Evolutionary conservation across 2,888 invertebrate genomes (phyloP).

Genomic region (Platerodrilus igneus): DNA sequence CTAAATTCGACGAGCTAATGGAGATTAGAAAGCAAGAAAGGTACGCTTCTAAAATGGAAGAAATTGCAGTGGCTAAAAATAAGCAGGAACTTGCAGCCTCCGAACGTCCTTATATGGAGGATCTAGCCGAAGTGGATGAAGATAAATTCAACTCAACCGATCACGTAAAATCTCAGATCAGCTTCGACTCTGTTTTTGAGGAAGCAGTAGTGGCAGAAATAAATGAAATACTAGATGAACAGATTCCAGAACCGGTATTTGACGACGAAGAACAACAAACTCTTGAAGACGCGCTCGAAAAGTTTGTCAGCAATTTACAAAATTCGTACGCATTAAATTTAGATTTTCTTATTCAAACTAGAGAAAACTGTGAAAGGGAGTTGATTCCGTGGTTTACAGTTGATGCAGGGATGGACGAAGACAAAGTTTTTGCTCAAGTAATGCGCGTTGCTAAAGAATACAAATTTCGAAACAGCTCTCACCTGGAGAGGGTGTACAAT

Average conservation of each 20-base stretch:
- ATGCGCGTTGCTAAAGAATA: conserved; percentile 38
- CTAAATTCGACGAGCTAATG: conserved; percentile 35
- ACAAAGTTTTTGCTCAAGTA: conserved; percentile 35
- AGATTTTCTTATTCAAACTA: conserved; percentile 47
- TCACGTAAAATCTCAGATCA: conserved; percentile 33
- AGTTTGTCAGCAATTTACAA: conserved; percentile 49
- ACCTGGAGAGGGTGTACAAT: conserved; percentile 56
- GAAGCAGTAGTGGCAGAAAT: conserved; percentile 50
- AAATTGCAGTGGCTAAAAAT: no score
- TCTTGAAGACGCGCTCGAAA: conserved; percentile 48
- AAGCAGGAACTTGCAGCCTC: neutral
- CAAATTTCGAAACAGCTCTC: conserved; percentile 50
- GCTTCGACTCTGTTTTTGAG: conserved; percentile 50
- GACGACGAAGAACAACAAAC: conserved; percentile 48
- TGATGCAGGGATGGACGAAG: conserved; percentile 44
- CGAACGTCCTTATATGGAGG: conserved; percentile 2
- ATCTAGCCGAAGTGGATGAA: conserved; percentile 20
- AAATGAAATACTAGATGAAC: conserved; percentile 39
- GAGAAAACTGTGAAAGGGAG: conserved; percentile 45
- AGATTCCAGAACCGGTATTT: conserved; percentile 51
- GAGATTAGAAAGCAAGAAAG: conserved; percentile 36
- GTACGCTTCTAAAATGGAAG: conserved; percentile 32
- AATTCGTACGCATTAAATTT: conserved; percentile 48
- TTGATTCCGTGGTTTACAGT: conserved; percentile 50
- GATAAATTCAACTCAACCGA: conserved; percentile 19